phyloP scores from a whole-genome alignment of 2,888 invertebrate genomes.

The Harpagoxenus sublaevis region DNA sequence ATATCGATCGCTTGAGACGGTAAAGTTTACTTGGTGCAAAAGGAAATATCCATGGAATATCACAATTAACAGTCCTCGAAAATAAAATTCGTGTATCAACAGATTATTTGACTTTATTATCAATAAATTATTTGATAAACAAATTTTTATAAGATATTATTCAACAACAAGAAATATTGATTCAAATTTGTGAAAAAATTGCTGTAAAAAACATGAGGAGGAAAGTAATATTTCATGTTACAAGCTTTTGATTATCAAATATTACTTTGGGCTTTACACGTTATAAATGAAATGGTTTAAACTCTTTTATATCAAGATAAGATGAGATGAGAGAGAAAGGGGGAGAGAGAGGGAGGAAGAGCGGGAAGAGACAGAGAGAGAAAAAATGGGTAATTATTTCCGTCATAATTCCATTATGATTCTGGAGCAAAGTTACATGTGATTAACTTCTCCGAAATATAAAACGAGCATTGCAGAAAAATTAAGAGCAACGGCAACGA shows the following conservation, averaged over 20 bases:
- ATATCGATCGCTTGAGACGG: neutral
- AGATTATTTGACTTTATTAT: neutral
- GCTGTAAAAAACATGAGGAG: neutral
- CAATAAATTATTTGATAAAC: neutral
- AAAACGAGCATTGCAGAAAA: neutral
- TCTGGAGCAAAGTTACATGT: neutral
- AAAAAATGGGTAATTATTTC: neutral
- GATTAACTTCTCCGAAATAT: neutral
- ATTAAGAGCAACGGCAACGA: neutral
- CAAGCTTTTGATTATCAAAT: neutral
- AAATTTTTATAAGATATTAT: neutral
- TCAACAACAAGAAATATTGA: neutral
- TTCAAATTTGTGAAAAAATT: too few species aligned
- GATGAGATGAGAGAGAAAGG: too few species aligned
- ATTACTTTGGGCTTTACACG: neutral
- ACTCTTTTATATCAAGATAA: too few species aligned
- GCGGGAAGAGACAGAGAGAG: neutral
- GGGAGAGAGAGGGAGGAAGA: too few species aligned
- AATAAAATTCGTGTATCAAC: too few species aligned
- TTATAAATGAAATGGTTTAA: too few species aligned
- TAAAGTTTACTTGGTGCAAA: neutral
- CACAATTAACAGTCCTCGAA: neutral
- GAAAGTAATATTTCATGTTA: neutral
- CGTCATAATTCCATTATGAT: neutral
- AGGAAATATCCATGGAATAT: neutral